phyloP scores from a whole-genome alignment of 2,888 invertebrate genomes.

The Sarcophaga subvicina region DNA sequence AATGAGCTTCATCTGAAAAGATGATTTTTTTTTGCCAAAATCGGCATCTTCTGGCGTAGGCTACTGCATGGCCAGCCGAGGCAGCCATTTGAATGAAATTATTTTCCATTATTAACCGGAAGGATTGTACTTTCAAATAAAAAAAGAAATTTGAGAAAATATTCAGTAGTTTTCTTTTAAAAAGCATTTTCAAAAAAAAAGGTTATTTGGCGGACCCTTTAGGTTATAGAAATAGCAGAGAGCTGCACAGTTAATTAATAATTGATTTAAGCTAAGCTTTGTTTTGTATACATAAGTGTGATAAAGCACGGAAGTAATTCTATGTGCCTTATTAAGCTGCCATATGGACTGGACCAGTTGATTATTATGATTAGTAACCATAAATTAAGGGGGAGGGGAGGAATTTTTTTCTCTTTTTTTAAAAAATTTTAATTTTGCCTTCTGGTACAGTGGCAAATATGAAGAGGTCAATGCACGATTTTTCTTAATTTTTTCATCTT shows the following conservation, averaged over 20 bases:
- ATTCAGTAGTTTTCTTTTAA: too few species aligned
- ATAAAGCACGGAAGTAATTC: conserved; percentile 24
- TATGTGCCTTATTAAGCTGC: neutral
- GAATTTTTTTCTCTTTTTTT: neutral
- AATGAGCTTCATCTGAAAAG: too few species aligned
- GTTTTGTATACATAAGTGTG: neutral
- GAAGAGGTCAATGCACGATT: conserved; percentile 53
- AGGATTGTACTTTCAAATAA: too few species aligned
- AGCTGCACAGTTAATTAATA: neutral
- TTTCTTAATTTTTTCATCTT: conserved; percentile 20
- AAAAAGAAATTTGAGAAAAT: too few species aligned
- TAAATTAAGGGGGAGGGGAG: neutral
- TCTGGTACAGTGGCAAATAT: conserved; percentile 22
- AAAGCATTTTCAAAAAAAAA: too few species aligned
- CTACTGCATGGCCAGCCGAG: too few species aligned
- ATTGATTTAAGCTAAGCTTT: neutral
- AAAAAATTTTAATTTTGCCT: neutral
- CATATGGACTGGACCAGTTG: neutral
- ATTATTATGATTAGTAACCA: neutral
- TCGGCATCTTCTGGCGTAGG: too few species aligned
- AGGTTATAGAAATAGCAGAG: neutral
- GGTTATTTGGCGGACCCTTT: too few species aligned
- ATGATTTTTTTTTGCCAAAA: too few species aligned
- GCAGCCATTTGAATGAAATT: too few species aligned
- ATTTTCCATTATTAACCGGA: too few species aligned